phyloP scores from a whole-genome alignment of 1,140 invertebrate genomes.

The Notospermus geniculatus region DNA sequence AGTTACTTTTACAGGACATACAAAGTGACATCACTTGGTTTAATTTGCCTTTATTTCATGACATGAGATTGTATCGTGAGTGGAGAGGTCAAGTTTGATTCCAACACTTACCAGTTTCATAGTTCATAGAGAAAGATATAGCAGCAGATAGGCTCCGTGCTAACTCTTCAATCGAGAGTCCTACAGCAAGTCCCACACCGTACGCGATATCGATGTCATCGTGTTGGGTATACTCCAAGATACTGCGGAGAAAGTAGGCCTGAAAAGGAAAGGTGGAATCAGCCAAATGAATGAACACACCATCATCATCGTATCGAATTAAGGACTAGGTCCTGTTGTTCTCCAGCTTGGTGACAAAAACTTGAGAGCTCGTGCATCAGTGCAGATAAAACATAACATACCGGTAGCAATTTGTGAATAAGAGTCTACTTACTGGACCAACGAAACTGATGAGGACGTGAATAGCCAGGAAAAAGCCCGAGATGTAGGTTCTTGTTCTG shows the following conservation, averaged over 20 bases:
- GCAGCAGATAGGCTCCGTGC: slow-evolving; percentile 62
- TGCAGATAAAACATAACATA: neutral
- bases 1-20: neutral
- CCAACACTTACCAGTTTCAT: slow-evolving; percentile 38
- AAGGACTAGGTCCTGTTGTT: too few species aligned
- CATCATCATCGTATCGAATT: too few species aligned
- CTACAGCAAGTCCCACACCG: slow-evolving; percentile 60
- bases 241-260: slow-evolving; percentile 61
- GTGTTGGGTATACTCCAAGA: slow-evolving; percentile 60
- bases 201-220: slow-evolving; percentile 45
- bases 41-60: neutral
- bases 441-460: slow-evolving; percentile 64
- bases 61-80: neutral
- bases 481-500: slow-evolving; percentile 59
- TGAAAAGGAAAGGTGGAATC: slow-evolving; percentile 41
- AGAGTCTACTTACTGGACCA: slow-evolving; percentile 64
- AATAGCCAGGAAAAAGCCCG: slow-evolving; percentile 59
- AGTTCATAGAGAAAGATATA: slow-evolving; percentile 64
- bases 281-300: too few species aligned
- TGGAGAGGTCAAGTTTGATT: neutral
- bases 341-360: too few species aligned
- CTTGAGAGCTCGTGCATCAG: too few species aligned
- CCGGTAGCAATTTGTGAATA: neutral
- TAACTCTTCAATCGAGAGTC: slow-evolving; percentile 61
- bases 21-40: neutral